Base-by-base conservation (phyloP, 2,797 vertebrate species). In the Ataeniobius toweri region DNA sequence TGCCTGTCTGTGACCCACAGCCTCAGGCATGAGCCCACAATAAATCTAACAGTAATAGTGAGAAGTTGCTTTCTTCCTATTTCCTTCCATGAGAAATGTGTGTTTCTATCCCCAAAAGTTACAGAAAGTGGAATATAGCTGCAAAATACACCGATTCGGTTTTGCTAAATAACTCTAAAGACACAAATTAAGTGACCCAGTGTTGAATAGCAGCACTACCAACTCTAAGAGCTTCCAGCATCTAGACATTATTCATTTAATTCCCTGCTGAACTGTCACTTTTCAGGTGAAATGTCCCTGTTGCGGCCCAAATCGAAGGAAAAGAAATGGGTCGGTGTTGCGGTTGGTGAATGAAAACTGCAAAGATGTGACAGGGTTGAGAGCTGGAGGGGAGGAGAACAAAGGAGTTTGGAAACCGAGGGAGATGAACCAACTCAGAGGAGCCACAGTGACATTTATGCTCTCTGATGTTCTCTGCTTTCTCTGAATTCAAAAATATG, bases 1-100 rank as follows among this genome's bases (percentile, higher is more conserved):
- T 70, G 78, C 70, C 78, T 74, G 56, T 63, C 81, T 76, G 50
- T 92, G 93, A 93, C 95, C 93, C 81, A 93, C 79, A 91, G 85
- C 94, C 86, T 82, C 78, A 76, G 89, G 91, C 83, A 18, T 71
- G 31, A 74, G 63, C 39, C 39, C 56, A 22, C 80, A 72, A 73
- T 24, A 36, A 56, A 75, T 65, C 31, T 72, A 46, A 73, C 48
- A 26, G 26, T 28, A 71, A 50, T 67, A 39, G 41, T 63, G 46
- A 36, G 65, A 67, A 50, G 44, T 1, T 75, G 7, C 12, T 73
- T 56, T 74, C 68, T 77, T 22, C 63, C 56, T 70, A 12, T n/a
- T 39, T 74, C 48, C 36, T 24, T 1, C 24, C 67, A 24, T 24
- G 13, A 41, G 24, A 44, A 65, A 51, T 22, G 10, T 46, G 36